A percentile compares a stretch with the other conserved stretches of the same genome.
phyloP scores from a whole-genome alignment of 2,888 invertebrate genomes.

The Dorcus parallelipipedus region DNA sequence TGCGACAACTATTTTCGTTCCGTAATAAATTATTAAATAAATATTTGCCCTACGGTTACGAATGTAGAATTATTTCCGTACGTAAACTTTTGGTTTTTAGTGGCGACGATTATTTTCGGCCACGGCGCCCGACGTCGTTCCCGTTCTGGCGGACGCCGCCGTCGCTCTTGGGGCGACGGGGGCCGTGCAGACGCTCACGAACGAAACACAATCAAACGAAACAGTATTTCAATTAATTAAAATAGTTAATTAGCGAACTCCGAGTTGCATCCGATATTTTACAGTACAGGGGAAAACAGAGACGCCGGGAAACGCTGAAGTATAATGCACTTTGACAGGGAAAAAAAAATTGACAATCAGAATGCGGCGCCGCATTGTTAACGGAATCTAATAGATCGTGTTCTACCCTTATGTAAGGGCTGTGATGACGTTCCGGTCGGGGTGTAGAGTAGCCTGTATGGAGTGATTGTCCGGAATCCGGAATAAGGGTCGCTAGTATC shows the following conservation, averaged over 20 bases:
- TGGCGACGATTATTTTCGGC: neutral
- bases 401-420: no score
- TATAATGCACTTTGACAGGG: no score
- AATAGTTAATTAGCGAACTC: slow-evolving; percentile 1
- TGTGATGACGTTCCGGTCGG: no score
- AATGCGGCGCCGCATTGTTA: no score
- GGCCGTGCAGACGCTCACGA: neutral
- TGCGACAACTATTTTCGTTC: neutral
- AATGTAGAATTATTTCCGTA: neutral
- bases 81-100: neutral
- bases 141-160: neutral
- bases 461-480: no score
- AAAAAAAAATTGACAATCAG: no score
- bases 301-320: no score
- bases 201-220: neutral
- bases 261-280: neutral
- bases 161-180: neutral
- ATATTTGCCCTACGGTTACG: neutral
- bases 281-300: no score
- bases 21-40: slow-evolving; percentile 1
- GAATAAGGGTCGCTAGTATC: no score
- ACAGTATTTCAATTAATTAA: slow-evolving; percentile 2
- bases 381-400: no score
- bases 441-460: no score
- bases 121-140: neutral